phyloP scores from a whole-genome alignment of 2,113 vertebrate genomes.

The Ictalurus punctatus region DNA sequence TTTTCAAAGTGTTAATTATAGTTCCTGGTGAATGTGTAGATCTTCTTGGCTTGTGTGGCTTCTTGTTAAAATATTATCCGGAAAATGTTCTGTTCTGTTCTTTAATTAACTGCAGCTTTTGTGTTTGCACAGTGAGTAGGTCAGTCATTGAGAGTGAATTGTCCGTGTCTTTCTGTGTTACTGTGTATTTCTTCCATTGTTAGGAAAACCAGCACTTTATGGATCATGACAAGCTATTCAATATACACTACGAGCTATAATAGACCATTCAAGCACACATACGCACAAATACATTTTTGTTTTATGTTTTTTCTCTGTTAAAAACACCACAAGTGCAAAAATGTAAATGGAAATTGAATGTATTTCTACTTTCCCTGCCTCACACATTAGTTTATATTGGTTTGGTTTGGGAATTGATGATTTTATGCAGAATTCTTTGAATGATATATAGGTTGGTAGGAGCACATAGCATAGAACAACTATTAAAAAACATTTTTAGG shows the following conservation, averaged over 20 bases:
- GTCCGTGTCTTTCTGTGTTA: neutral
- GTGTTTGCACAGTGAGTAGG: neutral
- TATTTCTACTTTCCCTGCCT: slow-evolving; percentile 20
- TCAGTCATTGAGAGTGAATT: neutral
- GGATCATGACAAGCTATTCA: neutral
- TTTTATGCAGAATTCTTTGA: neutral
- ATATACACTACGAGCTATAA: neutral
- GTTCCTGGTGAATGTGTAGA: neutral
- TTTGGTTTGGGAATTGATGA: neutral
- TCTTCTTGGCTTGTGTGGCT: neutral
- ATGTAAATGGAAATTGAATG: slow-evolving; percentile 60
- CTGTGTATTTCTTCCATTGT: neutral
- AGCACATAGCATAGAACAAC: neutral
- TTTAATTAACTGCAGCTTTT: neutral
- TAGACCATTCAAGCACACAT: too few relatives aligned
- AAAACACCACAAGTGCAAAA: slow-evolving; percentile 75
- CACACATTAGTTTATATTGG: neutral
- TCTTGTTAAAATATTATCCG: neutral
- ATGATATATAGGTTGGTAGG: neutral
- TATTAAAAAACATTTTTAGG: neutral
- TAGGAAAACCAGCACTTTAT: slow-evolving; percentile 43
- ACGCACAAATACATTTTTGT: neutral
- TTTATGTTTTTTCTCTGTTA: slow-evolving; percentile 25
- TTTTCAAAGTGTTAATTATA: neutral
- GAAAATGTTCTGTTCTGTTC: neutral